Percentiles rank a stretch among this genome's conserved stretches.
phyloP scores from a whole-genome alignment of 2,113 vertebrate genomes.

The Amphiprion percula region DNA sequence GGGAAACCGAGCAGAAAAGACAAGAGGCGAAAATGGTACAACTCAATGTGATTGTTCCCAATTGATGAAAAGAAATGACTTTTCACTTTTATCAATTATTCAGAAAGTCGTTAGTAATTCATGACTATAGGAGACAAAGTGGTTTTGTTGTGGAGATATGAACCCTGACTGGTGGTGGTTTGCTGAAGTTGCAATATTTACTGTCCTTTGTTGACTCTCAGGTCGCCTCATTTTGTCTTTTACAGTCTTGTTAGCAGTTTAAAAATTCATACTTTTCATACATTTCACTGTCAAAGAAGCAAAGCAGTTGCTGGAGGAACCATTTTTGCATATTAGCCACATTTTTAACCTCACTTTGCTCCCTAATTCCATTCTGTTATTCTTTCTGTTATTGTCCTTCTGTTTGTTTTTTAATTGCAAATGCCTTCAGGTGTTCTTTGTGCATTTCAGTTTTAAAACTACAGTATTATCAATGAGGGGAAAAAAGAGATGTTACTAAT shows the following conservation, averaged over 20 bases:
- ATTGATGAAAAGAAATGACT: slow-evolving; percentile 55
- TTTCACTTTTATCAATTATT: slow-evolving; percentile 51
- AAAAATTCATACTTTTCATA: background rate
- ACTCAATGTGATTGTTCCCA: slow-evolving; percentile 46
- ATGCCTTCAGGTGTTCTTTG: slow-evolving; percentile 1
- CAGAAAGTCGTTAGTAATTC: slow-evolving; percentile 40
- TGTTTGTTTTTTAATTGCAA: background rate
- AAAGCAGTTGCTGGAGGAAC: background rate
- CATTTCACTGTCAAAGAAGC: background rate
- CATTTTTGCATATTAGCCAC: background rate
- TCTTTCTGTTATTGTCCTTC: background rate
- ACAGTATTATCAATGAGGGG: slow-evolving; percentile 4
- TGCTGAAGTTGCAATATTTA: slow-evolving; percentile 3
- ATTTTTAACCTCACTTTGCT: background rate
- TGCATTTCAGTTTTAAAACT: slow-evolving; percentile 11
- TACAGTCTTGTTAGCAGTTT: background rate
- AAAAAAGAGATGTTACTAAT: background rate
- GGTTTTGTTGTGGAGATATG: slow-evolving; percentile 46
- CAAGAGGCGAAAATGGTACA: slow-evolving; percentile 18
- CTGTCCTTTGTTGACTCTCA: background rate
- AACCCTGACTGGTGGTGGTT: slow-evolving; percentile 37
- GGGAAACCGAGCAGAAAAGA: background rate
- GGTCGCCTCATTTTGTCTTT: background rate
- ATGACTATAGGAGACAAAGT: slow-evolving; percentile 52
- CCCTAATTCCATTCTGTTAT: background rate